A percentile compares a stretch with the other conserved stretches of the same genome.
Evolutionary conservation across 2,113 vertebrate species (phyloP).

Genomic region (Podilymbus podiceps): DNA sequence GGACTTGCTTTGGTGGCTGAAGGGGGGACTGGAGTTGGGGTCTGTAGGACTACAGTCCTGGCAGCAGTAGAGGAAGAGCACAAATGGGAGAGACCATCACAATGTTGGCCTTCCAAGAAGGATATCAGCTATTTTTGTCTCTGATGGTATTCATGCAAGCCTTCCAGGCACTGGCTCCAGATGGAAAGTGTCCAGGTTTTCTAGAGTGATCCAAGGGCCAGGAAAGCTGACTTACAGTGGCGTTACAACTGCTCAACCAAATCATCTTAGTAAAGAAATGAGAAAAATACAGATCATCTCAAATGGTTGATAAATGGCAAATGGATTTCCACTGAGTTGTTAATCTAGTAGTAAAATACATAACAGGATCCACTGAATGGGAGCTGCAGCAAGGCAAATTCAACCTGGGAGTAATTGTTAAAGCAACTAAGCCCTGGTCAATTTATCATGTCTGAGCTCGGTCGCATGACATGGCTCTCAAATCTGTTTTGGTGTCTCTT

Average conservation of each 20-base stretch:
- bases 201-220: not conserved
- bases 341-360: not conserved
- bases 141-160: not conserved
- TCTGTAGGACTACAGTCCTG: not conserved
- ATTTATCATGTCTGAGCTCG: not conserved
- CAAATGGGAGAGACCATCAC: not conserved
- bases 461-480: not conserved
- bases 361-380: not conserved
- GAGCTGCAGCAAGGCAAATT: not conserved
- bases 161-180: not conserved
- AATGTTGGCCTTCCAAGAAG: not conserved
- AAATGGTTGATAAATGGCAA: not conserved
- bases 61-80: not conserved
- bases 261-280: not conserved
- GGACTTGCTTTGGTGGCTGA: not conserved
- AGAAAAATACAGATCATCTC: not conserved
- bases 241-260: not conserved
- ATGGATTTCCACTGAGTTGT: not conserved
- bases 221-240: not conserved
- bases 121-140: not conserved
- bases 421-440: not conserved
- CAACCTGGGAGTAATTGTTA: not conserved
- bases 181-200: not conserved
- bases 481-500: not conserved
- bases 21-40: not conserved